Conservation (phyloP, 2,113 vertebrate species). For the Pionites leucogaster region DNA sequence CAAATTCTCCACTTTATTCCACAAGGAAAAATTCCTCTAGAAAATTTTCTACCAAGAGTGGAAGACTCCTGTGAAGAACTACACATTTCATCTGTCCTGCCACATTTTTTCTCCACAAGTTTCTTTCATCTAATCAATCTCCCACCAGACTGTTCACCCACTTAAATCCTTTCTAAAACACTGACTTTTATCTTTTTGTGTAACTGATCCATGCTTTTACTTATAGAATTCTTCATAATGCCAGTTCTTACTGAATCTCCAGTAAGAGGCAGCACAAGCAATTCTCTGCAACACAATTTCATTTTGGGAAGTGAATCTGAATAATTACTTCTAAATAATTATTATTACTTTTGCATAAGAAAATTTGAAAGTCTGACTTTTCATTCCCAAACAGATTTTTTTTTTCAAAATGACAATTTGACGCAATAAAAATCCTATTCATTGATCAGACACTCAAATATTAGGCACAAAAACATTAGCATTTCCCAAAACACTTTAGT, state of each 20-base stretch:
- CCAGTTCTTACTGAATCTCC: neutral
- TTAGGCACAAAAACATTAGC: neutral
- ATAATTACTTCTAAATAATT: neutral
- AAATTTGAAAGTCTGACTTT: neutral
- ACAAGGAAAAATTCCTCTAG: neutral
- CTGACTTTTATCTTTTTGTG: neutral
- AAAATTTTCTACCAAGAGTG: neutral
- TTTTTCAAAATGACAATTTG: neutral
- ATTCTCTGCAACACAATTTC: neutral
- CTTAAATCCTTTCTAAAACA: neutral
- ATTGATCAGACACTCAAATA: neutral
- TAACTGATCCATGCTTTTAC: neutral
- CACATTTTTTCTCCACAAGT: neutral
- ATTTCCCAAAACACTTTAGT: neutral
- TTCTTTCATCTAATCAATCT: neutral
- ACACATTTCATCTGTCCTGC: neutral
- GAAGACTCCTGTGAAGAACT: neutral
- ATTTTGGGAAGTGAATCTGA: neutral
- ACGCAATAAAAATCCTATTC: neutral
- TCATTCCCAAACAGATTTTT: neutral
- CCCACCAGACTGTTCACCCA: neutral
- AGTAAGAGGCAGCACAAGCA: neutral
- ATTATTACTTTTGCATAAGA: neutral
- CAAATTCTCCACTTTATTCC: neutral
- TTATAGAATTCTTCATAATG: neutral